phyloP scores from a whole-genome alignment of 35 echinoderm and acorn worm species.

The Strongylocentrotus purpuratus region DNA sequence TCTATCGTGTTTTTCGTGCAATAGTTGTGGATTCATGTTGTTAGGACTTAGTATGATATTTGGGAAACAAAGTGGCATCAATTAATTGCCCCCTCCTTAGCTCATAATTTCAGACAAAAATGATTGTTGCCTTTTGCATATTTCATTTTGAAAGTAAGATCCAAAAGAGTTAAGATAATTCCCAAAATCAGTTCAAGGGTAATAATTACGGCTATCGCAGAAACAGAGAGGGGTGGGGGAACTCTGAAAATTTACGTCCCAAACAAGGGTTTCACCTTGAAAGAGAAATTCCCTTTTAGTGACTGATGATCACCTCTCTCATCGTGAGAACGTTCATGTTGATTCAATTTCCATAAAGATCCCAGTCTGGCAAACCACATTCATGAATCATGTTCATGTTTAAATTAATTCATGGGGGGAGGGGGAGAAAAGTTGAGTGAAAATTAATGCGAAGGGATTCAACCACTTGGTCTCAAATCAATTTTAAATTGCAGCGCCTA shows the following conservation, averaged over 20 bases:
- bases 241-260: background rate
- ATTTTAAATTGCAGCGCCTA: background rate
- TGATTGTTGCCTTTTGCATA: no score
- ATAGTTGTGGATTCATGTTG: no score
- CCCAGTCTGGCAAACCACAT: background rate
- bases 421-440: background rate
- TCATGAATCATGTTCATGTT: slow-evolving; percentile 2
- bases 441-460: background rate
- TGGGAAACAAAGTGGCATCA: no score
- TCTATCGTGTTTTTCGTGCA: no score
- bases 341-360: background rate
- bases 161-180: no score
- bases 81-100: no score
- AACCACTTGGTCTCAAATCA: background rate
- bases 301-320: background rate
- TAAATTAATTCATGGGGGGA: background rate
- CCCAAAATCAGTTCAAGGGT: no score
- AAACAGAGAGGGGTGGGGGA: background rate
- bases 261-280: background rate
- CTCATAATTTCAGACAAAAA: no score
- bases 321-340: background rate
- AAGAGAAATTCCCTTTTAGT: background rate
- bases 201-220: no score
- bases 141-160: no score
- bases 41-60: no score